A percentile compares a stretch with the other conserved stretches of the same genome.
These are phyloP conservation scores for Zaprionus davidi DNA, from an alignment of 1,140 invertebrate species.

Conservation along the genomic window DNA sequence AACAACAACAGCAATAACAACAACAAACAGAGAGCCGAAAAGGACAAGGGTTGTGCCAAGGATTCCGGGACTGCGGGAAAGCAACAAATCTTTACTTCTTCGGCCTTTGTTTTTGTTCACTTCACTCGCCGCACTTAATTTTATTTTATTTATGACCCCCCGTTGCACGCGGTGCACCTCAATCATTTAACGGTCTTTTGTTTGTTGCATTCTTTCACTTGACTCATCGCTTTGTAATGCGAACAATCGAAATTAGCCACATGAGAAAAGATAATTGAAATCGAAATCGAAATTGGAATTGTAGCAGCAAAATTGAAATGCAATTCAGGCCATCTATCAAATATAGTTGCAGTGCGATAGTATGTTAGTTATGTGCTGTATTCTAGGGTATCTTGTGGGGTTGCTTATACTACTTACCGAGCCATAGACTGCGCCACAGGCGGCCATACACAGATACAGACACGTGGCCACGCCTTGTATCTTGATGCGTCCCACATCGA, in stretches of 20 bases:
- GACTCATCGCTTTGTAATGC: conserved; percentile 37
- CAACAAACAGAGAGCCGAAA: conserved; percentile 15
- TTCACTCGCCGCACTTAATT: conserved; percentile 55
- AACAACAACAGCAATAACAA: background rate
- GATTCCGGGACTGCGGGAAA: conserved; percentile 9
- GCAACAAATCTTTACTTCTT: conserved; percentile 18
- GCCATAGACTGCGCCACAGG: conserved; percentile 92
- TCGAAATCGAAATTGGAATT: conserved; percentile 24
- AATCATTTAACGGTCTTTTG: conserved; percentile 67
- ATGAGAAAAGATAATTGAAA: conserved; percentile 41
- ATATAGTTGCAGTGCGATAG: too few relatives aligned
- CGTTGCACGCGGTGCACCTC: conserved; percentile 53
- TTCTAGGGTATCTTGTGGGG: background rate
- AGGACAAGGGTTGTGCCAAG: conserved; percentile 43
- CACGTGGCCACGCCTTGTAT: conserved; percentile 93
- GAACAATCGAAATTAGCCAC: conserved; percentile 48
- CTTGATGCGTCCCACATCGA: conserved; percentile 91
- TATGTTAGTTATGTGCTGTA: background rate
- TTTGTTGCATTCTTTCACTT: conserved; percentile 43
- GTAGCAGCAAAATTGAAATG: conserved; percentile 17
- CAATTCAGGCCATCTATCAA: conserved; percentile 18
- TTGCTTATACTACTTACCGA: conserved; percentile 88
- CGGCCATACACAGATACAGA: conserved; percentile 93
- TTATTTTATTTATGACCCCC: conserved; percentile 62
- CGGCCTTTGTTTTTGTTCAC: conserved; percentile 70